Evolutionary conservation across 2,797 vertebrate species (phyloP).

Genomic region (Argentina silus): DNA sequence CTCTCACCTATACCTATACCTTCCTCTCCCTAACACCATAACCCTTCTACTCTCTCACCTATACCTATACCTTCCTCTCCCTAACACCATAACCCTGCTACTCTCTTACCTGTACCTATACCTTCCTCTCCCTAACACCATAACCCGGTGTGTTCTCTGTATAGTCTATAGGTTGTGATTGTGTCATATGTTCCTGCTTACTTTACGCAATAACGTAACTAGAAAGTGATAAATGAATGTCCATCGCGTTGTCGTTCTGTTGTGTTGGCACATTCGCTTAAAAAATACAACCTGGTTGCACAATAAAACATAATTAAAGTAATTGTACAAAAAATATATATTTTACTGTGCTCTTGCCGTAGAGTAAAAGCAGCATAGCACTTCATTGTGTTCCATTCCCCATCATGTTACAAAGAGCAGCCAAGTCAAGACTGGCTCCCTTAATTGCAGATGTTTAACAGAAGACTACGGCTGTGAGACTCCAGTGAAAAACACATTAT

Average conservation of each 20-base stretch:
- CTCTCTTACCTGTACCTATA: background rate
- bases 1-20: no score
- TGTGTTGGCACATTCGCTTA: no score
- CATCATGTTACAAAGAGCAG: background rate
- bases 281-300: no score
- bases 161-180: background rate
- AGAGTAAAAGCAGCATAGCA: background rate
- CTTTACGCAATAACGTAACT: background rate
- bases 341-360: background rate
- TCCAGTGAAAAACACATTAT: slow-evolving; percentile 1
- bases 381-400: background rate
- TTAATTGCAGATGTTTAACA: background rate
- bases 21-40: no score
- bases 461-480: background rate
- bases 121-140: background rate
- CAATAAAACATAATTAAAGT: no score
- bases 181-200: background rate
- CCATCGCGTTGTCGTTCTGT: no score
- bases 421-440: background rate
- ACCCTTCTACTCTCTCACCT: no score
- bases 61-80: no score
- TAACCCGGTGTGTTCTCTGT: background rate
- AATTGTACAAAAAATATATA: background rate
- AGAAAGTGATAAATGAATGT: no score
- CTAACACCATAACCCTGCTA: no score